Evolutionary conservation across 2,113 vertebrate genomes (phyloP).

Genomic region (Malaclemys terrapin): DNA sequence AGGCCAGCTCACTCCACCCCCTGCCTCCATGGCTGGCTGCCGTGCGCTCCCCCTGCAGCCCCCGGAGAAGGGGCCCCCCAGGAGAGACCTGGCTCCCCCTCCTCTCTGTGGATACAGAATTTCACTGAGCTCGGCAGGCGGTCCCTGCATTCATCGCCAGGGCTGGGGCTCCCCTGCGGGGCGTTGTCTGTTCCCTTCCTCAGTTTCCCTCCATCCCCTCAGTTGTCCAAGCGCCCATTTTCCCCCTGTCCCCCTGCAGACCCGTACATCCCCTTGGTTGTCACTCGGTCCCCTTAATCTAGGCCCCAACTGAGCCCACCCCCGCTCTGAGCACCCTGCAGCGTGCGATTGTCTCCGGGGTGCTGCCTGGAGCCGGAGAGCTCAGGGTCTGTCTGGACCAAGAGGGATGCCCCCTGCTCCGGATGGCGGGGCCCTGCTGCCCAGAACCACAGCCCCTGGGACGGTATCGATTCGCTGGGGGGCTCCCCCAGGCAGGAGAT

Average conservation of each 20-base stretch:
- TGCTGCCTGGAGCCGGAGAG: too few species aligned
- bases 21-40: not conserved
- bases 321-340: too few species aligned
- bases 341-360: too few species aligned
- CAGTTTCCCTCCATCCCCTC: not conserved
- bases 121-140: not conserved
- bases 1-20: not conserved
- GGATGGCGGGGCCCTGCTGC: not conserved
- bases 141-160: not conserved
- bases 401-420: not conserved
- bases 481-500: too few species aligned
- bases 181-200: not conserved
- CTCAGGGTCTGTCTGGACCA: too few species aligned
- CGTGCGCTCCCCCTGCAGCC: not conserved
- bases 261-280: not conserved
- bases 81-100: not conserved
- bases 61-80: not conserved
- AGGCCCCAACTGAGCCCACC: not conserved
- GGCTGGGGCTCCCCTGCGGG: not conserved
- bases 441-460: not conserved
- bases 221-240: not conserved
- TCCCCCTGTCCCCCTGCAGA: too few species aligned
- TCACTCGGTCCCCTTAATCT: not conserved
- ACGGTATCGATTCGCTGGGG: too few species aligned
- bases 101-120: not conserved